Conservation (phyloP, 2,888 invertebrate genomes). For the Cheilosia scutellata region DNA sequence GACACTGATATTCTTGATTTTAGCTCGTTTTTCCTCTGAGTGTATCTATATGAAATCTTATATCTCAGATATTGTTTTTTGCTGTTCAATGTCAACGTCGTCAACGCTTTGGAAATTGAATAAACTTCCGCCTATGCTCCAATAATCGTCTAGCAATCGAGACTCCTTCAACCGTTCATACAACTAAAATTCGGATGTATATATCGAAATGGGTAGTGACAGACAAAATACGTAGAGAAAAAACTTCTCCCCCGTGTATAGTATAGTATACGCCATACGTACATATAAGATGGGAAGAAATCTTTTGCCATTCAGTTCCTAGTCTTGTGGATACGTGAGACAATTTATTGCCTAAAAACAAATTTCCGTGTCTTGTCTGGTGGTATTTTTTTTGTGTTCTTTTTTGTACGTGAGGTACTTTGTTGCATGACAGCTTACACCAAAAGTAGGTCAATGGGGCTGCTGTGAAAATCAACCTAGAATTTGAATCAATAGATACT, state of each 20-base stretch:
- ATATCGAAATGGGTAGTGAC: neutral
- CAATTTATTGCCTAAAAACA: constrained; percentile 25
- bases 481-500: constrained; percentile 33
- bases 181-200: neutral
- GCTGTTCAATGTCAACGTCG: too few species aligned
- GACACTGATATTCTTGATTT: too few species aligned
- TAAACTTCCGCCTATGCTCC: too few species aligned
- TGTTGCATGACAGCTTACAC: neutral
- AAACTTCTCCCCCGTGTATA: neutral
- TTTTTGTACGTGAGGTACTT: constrained; percentile 11
- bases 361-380: constrained; percentile 23
- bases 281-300: neutral
- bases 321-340: neutral
- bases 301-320: neutral
- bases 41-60: too few species aligned
- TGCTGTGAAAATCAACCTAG: constrained; percentile 8
- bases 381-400: neutral
- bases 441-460: constrained; percentile 34
- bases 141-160: neutral
- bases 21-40: too few species aligned
- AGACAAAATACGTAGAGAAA: neutral
- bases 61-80: too few species aligned
- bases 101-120: too few species aligned
- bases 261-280: too few species aligned
- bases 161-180: neutral